A percentile compares a stretch with the other conserved stretches of the same genome.
These are phyloP conservation scores for Syngnathus rostellatus DNA, from an alignment of 2,797 vertebrate genomes.

Conservation along the genomic window DNA sequence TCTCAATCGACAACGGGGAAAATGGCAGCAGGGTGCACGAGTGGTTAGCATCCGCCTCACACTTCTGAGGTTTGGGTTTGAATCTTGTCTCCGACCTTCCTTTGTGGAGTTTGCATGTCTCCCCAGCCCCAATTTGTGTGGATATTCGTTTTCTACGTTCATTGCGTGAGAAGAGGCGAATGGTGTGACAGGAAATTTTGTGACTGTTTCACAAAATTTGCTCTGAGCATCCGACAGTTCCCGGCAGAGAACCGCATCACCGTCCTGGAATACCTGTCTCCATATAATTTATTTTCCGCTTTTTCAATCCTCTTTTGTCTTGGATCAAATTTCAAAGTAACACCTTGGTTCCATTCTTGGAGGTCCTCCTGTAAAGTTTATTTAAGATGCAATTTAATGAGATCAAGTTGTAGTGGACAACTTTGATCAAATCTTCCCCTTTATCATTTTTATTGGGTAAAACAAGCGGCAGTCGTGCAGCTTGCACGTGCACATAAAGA, in stretches of 20 bases:
- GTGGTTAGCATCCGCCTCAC: background rate
- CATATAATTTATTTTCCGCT: too few species aligned
- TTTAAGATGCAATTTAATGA: background rate
- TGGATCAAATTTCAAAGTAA: too few species aligned
- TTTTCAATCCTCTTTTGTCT: too few species aligned
- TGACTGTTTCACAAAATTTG: too few species aligned
- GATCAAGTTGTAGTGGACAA: background rate
- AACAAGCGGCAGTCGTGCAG: background rate
- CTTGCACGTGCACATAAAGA: constrained; percentile 1
- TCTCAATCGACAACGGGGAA: background rate
- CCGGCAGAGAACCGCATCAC: too few species aligned
- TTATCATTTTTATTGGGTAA: constrained; percentile 1
- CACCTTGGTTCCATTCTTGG: too few species aligned
- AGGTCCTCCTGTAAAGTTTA: background rate
- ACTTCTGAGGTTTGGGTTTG: background rate
- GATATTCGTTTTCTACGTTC: background rate
- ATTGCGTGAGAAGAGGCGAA: too few species aligned
- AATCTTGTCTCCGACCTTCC: background rate
- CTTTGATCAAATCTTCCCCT: background rate
- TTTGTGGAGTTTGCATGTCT: background rate
- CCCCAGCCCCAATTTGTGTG: background rate
- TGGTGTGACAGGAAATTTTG: too few species aligned
- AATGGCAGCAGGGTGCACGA: background rate
- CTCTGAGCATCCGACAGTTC: too few species aligned
- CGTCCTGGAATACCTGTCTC: too few species aligned